Conservation (phyloP, 2,113 vertebrate species). For the Oncorhynchus mykiss region DNA sequence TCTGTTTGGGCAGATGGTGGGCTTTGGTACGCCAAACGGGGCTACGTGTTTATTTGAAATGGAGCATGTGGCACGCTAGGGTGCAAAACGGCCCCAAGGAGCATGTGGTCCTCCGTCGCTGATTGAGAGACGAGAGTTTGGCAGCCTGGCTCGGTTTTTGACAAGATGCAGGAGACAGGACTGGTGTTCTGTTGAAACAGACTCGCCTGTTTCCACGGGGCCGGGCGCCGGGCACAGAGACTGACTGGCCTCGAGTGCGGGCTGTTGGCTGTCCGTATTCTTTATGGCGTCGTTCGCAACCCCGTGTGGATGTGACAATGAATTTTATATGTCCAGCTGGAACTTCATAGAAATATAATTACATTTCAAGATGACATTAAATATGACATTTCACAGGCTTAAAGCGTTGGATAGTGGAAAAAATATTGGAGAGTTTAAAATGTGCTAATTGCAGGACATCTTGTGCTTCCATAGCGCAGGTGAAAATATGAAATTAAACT, state of each 20-base stretch:
- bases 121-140: constrained; percentile 38
- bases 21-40: constrained; percentile 32
- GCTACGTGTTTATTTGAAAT: constrained; percentile 61
- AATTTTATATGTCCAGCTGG: constrained; percentile 12
- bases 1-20: constrained; percentile 59
- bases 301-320: constrained; percentile 2
- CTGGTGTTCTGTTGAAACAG: constrained; percentile 30
- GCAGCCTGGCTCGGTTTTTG: constrained; percentile 39
- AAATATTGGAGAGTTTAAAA: not conserved
- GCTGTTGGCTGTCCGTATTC: constrained; percentile 3
- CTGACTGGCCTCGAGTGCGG: not conserved
- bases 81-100: constrained; percentile 27
- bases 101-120: constrained; percentile 42
- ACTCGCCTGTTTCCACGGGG: constrained; percentile 11
- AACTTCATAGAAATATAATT: constrained; percentile 7
- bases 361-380: constrained; percentile 11
- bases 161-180: constrained; percentile 51
- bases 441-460: not conserved
- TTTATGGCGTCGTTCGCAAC: not conserved
- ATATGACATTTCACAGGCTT: constrained; percentile 6
- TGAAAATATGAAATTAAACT: not conserved
- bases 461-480: not conserved
- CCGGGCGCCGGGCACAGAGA: not conserved
- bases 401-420: not conserved
- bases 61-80: constrained; percentile 45